Evolutionary conservation across 2,797 vertebrate genomes (phyloP).

Genomic region (Nasua narica): DNA sequence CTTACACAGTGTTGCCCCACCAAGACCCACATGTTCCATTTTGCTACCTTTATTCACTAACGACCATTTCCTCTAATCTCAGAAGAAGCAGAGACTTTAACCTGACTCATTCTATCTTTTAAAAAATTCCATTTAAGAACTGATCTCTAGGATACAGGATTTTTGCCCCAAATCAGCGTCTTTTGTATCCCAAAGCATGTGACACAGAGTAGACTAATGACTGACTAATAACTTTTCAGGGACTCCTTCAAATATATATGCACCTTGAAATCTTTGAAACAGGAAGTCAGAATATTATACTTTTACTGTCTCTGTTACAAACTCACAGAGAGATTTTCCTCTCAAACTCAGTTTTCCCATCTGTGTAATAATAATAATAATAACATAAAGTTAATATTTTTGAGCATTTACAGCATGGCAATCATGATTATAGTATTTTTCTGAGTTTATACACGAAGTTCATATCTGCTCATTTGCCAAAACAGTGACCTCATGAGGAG

Average conservation of each 20-base stretch:
- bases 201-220: not conserved
- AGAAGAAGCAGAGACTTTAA: not conserved
- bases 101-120: not conserved
- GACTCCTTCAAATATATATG: not conserved
- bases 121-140: not conserved
- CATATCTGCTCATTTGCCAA: not conserved
- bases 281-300: not conserved
- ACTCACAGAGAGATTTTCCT: not conserved
- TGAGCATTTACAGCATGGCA: not conserved
- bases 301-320: not conserved
- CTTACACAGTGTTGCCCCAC: not conserved
- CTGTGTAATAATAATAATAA: not conserved
- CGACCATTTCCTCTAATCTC: not conserved
- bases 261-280: not conserved
- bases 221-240: not conserved
- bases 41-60: not conserved
- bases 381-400: not conserved
- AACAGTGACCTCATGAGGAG: not conserved
- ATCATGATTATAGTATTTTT: not conserved
- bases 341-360: not conserved
- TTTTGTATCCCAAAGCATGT: not conserved
- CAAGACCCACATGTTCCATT: not conserved
- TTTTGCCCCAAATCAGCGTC: not conserved
- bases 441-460: not conserved
- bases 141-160: not conserved